Percentiles rank a stretch among this genome's conserved stretches.
Conservation (phyloP, 2,797 vertebrate species). For the Squalus acanthias region DNA sequence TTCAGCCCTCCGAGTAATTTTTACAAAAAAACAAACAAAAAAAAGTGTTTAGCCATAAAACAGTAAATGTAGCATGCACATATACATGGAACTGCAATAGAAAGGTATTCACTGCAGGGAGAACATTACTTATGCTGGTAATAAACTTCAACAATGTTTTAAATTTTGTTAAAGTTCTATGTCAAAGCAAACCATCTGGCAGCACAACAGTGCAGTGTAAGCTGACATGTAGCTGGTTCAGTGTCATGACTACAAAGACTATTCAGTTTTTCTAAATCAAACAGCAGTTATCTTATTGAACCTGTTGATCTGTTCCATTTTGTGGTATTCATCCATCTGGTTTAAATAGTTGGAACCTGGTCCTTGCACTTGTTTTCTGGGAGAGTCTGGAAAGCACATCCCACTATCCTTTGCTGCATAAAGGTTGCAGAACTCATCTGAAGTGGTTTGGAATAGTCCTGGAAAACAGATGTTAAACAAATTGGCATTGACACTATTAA, state of each 20-base stretch:
- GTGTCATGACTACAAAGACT: slow-evolving; percentile 53
- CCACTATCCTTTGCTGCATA: slow-evolving; percentile 81
- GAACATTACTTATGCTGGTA: background rate
- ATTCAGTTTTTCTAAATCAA: slow-evolving; percentile 50
- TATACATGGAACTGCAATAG: background rate
- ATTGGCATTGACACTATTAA: background rate
- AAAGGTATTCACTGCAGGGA: background rate
- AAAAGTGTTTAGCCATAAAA: background rate
- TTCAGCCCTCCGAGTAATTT: background rate
- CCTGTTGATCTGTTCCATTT: slow-evolving; percentile 91
- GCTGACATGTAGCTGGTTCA: slow-evolving; percentile 50
- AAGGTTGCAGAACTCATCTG: slow-evolving; percentile 95
- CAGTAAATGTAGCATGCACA: background rate
- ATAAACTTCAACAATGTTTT: slow-evolving; percentile 24
- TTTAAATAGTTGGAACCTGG: slow-evolving; percentile 94
- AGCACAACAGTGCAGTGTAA: slow-evolving; percentile 52
- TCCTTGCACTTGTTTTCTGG: slow-evolving; percentile 82
- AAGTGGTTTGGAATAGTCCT: slow-evolving; percentile 94
- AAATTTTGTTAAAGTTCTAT: background rate
- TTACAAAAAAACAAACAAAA: too few relatives aligned
- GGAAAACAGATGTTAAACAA: slow-evolving; percentile 51
- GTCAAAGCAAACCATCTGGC: slow-evolving; percentile 51
- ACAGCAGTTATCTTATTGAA: slow-evolving; percentile 68
- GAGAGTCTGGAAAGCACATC: slow-evolving; percentile 96
- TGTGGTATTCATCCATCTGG: slow-evolving; percentile 79